Percentiles rank a stretch among this genome's conserved stretches.
Conservation (phyloP, 2,113 vertebrate species). For the Heteronetta atricapilla region DNA sequence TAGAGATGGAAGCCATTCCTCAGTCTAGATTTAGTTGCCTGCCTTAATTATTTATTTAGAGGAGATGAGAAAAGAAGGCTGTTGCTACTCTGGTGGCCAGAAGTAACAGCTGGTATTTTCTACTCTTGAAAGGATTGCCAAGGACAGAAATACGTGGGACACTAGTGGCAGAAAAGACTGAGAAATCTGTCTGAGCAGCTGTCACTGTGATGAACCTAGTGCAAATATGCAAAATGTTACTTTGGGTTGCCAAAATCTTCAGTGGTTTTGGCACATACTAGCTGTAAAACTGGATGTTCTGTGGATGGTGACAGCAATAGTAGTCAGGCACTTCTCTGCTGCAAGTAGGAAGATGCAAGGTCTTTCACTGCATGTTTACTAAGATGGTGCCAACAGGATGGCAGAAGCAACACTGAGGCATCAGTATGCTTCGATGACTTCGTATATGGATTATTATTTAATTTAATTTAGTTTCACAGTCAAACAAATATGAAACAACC, state of each 20-base stretch:
- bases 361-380: background rate
- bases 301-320: background rate
- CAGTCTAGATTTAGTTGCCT: background rate
- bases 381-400: background rate
- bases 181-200: constrained; percentile 79
- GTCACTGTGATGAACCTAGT: constrained; percentile 41
- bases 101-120: constrained; percentile 77
- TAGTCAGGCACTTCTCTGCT: background rate
- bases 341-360: background rate
- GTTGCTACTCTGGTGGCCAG: constrained; percentile 38
- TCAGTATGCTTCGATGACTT: background rate
- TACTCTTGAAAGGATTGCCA: constrained; percentile 68
- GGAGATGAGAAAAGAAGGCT: constrained; percentile 18
- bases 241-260: constrained; percentile 61
- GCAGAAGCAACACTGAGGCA: background rate
- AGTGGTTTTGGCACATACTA: constrained; percentile 41
- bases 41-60: constrained; percentile 33
- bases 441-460: background rate
- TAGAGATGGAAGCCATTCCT: background rate
- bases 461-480: constrained; percentile 24
- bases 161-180: constrained; percentile 25
- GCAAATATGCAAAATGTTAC: constrained; percentile 42
- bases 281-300: background rate
- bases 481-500: background rate
- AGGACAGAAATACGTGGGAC: constrained; percentile 53